Conservation (phyloP, 1,140 invertebrate species). For the Ectropis grisescens region DNA sequence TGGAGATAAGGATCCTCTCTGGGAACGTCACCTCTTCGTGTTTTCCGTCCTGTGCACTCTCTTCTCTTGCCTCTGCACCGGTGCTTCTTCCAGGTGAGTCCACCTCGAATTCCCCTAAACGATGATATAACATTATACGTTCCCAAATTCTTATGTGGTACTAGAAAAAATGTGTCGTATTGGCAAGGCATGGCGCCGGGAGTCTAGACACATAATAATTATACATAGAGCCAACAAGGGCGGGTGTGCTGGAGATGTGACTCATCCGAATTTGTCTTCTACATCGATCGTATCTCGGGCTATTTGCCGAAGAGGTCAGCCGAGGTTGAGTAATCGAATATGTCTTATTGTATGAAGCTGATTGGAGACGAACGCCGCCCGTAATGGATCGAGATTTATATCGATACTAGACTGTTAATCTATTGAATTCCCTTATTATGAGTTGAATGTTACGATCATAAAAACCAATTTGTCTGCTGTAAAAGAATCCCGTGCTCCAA, state of each 20-base stretch:
- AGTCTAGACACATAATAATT: slow-evolving; percentile 63
- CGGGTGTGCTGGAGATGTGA: slow-evolving; percentile 46
- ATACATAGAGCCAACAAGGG: slow-evolving; percentile 57
- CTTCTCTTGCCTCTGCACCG: slow-evolving; percentile 42
- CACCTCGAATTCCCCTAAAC: not conserved
- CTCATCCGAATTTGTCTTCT: slow-evolving; percentile 49
- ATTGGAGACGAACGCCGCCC: no score
- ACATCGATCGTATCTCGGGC: slow-evolving; percentile 48
- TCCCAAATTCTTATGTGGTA: no score
- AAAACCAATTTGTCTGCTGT: no score
- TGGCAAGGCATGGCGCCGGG: slow-evolving; percentile 51
- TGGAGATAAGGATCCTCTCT: slow-evolving; percentile 53
- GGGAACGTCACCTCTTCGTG: slow-evolving; percentile 44
- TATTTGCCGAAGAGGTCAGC: slow-evolving; percentile 44
- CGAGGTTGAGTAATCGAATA: slow-evolving; percentile 46
- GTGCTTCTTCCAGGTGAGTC: slow-evolving; percentile 40
- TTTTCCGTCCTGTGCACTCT: slow-evolving; percentile 52
- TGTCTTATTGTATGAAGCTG: slow-evolving; percentile 25
- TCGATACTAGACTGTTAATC: no score
- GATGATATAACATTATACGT: no score
- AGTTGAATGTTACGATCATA: no score
- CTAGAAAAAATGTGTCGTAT: no score
- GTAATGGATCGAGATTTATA: no score
- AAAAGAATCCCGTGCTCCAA: no score
- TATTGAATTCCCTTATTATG: no score